These are phyloP conservation scores for Zoanthus sansibaricus DNA, from an alignment of 92 coral and sea anemone genomes.

Conservation along the genomic window DNA sequence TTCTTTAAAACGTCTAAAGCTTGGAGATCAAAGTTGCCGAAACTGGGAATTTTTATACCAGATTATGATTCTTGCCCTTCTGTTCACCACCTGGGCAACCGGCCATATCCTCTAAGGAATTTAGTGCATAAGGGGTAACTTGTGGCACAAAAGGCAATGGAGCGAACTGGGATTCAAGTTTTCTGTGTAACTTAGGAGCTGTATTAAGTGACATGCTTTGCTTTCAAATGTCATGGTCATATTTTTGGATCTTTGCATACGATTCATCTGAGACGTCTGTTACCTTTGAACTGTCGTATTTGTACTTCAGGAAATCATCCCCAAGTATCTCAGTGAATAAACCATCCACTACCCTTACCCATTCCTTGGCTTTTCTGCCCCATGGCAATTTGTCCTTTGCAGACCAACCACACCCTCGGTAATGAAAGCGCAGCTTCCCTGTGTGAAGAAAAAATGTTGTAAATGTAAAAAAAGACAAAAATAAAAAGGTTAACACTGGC, in stretches of 20 bases:
- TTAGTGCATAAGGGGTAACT: neutral
- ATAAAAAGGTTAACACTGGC: too few relatives aligned
- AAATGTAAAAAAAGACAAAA: too few relatives aligned
- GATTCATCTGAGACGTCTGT: neutral
- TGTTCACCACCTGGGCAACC: neutral
- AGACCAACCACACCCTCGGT: neutral
- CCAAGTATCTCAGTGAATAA: neutral
- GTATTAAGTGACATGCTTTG: too few relatives aligned
- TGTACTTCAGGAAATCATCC: conserved; percentile 8
- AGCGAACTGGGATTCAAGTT: neutral
- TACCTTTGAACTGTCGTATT: neutral
- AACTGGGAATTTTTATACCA: too few relatives aligned
- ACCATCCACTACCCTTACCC: neutral
- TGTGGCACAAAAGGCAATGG: neutral
- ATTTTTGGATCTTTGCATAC: neutral
- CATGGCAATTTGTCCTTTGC: neutral
- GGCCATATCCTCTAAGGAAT: neutral
- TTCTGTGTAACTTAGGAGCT: neutral
- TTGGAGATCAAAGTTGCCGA: too few relatives aligned
- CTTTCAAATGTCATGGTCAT: neutral
- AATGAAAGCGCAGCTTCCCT: neutral
- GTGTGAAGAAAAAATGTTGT: neutral
- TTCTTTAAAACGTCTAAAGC: too few relatives aligned
- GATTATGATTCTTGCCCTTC: neutral
- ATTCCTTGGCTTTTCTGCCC: neutral